A percentile compares a stretch with the other conserved stretches of the same genome.
phyloP scores from a whole-genome alignment of 2,113 vertebrate genomes.

The Cyprinodon tularosa region DNA sequence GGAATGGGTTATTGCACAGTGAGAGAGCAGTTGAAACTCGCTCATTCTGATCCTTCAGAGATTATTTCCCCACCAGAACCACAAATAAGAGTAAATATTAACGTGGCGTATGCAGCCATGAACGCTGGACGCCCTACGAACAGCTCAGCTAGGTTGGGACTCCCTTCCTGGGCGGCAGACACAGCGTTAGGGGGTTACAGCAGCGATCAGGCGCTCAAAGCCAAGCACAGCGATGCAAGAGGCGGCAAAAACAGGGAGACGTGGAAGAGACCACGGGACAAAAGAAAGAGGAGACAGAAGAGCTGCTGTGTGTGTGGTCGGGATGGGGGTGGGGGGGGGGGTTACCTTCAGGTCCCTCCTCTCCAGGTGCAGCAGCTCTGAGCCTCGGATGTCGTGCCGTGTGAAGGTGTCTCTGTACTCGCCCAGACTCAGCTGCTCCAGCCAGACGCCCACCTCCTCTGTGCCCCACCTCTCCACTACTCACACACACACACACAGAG shows the following conservation, averaged over 20 bases:
- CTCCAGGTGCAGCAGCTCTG: slow-evolving; percentile 99
- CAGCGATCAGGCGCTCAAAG: slow-evolving; percentile 69
- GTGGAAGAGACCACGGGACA: slow-evolving; percentile 40
- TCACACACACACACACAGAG: slow-evolving; percentile 84
- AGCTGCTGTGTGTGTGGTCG: slow-evolving; percentile 35
- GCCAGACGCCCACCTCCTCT: slow-evolving; percentile 99
- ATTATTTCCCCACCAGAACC: no score
- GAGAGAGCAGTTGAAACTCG: no score
- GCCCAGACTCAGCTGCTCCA: slow-evolving; percentile 99
- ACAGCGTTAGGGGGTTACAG: slow-evolving; percentile 71
- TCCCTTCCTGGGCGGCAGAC: slow-evolving; percentile 33
- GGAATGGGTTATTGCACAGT: no score
- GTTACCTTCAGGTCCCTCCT: slow-evolving; percentile 99
- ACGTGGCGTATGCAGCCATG: no score
- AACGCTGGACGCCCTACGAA: no score
- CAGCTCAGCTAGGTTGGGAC: neutral
- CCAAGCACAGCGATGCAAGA: slow-evolving; percentile 80
- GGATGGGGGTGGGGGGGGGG: slow-evolving; percentile 49
- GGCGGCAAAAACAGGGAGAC: slow-evolving; percentile 60
- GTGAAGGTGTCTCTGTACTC: slow-evolving; percentile 99
- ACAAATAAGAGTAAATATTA: no score
- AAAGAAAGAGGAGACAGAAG: slow-evolving; percentile 42
- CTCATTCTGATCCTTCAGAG: no score
- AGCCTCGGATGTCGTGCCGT: slow-evolving; percentile 98
- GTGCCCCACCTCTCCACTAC: slow-evolving; percentile 99